Evolutionary conservation across 2,113 vertebrate species (phyloP), one percentile per base, ranked within the genome.

Genomic region (Colinus virginianus): DNA sequence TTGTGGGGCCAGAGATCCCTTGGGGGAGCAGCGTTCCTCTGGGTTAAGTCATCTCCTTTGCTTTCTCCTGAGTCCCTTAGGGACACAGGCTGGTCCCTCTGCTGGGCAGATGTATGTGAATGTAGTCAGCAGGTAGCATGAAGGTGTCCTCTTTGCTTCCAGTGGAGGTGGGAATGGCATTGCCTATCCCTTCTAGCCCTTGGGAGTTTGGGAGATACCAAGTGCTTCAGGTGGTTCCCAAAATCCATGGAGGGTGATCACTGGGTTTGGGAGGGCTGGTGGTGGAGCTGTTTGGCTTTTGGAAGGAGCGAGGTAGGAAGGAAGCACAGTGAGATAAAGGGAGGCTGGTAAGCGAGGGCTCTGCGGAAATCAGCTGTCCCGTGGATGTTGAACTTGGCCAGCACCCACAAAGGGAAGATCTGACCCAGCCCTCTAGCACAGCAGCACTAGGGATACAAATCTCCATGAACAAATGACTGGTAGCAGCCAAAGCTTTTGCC

Each of bases 331-430:
- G 70, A 61, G 68, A 55, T 56, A 14, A 91, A 84, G n/a, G 42
- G 7, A 79, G 23, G 13, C 9, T 59, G 26, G 3, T 72, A 75
- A 76, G 5, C 7, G 63, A 38, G 38, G 55, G 23, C 17, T 87
- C 28, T 55, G 46, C 1, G 32, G 75, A 51, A 80, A 80, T 83
- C 16, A 56, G 38, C 16, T 87, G 76, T 70, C 66, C 64, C 18
- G 7, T 38, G 34, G 49, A 16, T 78, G 64, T 51, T 90, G 72
- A 53, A 78, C 36, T 58, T 48, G 55, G 32, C 17, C 55, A 61
- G 38, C 0, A 0, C 0, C 0, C 53, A 48, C 18, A 48, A 42
- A 17, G 9, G 11, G 38, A 36, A 30, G 69, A 26, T 36, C 7
- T 78, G 88, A 36, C 6, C 77, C 32, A 93, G 40, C 53, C 58